Conservation (phyloP, 1,140 invertebrate genomes). For the Daktulosphaira vitifoliae region DNA sequence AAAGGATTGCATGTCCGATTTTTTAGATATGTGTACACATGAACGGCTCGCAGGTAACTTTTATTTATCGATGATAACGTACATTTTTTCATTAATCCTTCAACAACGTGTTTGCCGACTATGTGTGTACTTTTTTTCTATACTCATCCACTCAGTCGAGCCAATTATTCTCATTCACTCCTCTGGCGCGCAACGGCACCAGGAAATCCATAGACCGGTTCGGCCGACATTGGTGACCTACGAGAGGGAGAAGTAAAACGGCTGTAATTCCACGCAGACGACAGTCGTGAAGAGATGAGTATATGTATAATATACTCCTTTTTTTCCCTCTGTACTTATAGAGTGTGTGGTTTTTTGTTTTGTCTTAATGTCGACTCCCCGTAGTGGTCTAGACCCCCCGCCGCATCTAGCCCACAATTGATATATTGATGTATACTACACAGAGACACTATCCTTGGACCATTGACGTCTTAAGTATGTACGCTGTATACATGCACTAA, state of each 20-base stretch:
- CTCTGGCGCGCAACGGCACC: slow-evolving; percentile 21
- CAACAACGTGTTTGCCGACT: slow-evolving; percentile 24
- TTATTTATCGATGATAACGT: neutral
- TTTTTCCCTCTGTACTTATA: slow-evolving; percentile 19
- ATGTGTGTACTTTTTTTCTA: neutral
- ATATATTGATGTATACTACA: slow-evolving; percentile 31
- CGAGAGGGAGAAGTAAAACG: slow-evolving; percentile 13
- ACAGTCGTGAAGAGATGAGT: slow-evolving; percentile 11
- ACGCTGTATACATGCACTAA: neutral
- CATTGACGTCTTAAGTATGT: slow-evolving; percentile 33
- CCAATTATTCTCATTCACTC: slow-evolving; percentile 32
- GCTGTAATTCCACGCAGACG: slow-evolving; percentile 21
- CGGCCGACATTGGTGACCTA: neutral
- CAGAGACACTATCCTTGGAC: slow-evolving; percentile 27
- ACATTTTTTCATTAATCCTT: slow-evolving; percentile 24
- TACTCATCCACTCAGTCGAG: neutral
- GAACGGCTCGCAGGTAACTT: neutral
- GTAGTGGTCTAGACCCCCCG: slow-evolving; percentile 27
- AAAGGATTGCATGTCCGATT: too few relatives aligned
- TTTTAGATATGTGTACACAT: too few relatives aligned
- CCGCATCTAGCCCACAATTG: slow-evolving; percentile 15
- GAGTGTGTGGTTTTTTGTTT: slow-evolving; percentile 21
- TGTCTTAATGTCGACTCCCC: slow-evolving; percentile 31
- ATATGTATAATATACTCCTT: neutral
- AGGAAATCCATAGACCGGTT: slow-evolving; percentile 18